These are phyloP conservation scores for Agrotis segetum DNA, from an alignment of 2,888 invertebrate species.

Conservation along the genomic window DNA sequence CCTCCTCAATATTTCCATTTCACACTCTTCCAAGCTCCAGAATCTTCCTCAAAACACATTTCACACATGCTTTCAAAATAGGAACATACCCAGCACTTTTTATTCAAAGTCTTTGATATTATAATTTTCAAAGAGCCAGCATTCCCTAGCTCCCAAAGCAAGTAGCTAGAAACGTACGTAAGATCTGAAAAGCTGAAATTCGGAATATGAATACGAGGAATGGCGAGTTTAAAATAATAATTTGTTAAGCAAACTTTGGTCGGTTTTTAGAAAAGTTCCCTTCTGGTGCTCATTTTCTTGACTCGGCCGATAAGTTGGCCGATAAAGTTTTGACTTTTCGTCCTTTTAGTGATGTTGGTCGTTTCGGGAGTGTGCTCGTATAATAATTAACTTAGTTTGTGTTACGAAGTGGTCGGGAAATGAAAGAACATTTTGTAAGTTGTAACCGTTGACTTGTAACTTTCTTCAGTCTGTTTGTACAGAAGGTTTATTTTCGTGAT, in stretches of 20 bases:
- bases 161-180: conserved; percentile 48
- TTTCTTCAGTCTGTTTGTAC: not conserved
- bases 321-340: conserved; percentile 18
- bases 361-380: conserved; percentile 4
- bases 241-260: conserved; percentile 49
- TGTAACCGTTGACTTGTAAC: not conserved
- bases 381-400: conserved; percentile 30
- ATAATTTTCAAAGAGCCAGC: conserved; percentile 64
- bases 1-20: not conserved
- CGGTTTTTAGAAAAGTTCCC: conserved; percentile 31
- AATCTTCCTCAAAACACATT: not conserved
- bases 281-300: conserved; percentile 28
- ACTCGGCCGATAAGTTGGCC: not conserved
- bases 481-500: not conserved
- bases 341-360: not conserved
- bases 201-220: conserved; percentile 50
- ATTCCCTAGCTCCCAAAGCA: conserved; percentile 50
- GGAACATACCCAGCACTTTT: conserved; percentile 41
- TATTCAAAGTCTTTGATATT: conserved; percentile 63
- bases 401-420: conserved; percentile 8
- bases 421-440: not conserved
- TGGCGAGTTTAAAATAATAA: conserved; percentile 60
- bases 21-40: not conserved
- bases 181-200: conserved; percentile 56
- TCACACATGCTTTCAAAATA: conserved; percentile 34